Percentiles rank a stretch among this genome's conserved stretches.
Conservation (phyloP, 1,140 invertebrate genomes). For the Ctenoplectra terminalis region DNA sequence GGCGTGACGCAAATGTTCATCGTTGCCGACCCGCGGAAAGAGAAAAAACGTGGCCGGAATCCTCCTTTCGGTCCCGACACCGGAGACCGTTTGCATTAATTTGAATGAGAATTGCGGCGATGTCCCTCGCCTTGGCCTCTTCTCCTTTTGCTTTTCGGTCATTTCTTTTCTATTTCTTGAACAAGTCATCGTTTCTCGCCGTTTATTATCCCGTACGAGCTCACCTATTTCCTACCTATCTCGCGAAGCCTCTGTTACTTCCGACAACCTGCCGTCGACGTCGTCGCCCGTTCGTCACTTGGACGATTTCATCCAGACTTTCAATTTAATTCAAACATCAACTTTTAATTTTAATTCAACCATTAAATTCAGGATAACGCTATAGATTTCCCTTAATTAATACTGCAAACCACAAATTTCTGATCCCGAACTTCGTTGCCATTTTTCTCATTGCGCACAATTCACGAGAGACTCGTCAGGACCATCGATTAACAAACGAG, state of each 20-base stretch:
- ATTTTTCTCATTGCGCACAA: too few species aligned
- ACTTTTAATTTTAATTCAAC: too few species aligned
- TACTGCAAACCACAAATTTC: too few species aligned
- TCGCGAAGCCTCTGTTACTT: slow-evolving; percentile 23
- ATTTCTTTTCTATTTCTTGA: slow-evolving; percentile 40
- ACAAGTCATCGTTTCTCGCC: slow-evolving; percentile 66
- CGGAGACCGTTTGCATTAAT: slow-evolving; percentile 73
- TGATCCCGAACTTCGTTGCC: too few species aligned
- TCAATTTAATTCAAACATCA: background rate
- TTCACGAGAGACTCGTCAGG: too few species aligned
- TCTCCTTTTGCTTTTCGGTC: background rate
- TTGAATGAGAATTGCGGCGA: slow-evolving; percentile 73
- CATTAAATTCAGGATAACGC: too few species aligned
- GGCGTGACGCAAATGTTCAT: slow-evolving; percentile 66
- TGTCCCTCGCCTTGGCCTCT: slow-evolving; percentile 32
- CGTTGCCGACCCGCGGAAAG: slow-evolving; percentile 46
- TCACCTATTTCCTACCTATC: slow-evolving; percentile 53
- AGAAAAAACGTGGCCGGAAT: slow-evolving; percentile 67
- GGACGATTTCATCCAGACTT: background rate
- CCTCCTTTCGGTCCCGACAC: slow-evolving; percentile 58
- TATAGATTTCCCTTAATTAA: too few species aligned
- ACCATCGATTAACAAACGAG: background rate
- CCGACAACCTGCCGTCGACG: background rate
- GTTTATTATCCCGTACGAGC: slow-evolving; percentile 60
- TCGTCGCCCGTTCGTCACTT: background rate